Conservation (phyloP, 2,888 invertebrate species). For the Cepaea hortensis region DNA sequence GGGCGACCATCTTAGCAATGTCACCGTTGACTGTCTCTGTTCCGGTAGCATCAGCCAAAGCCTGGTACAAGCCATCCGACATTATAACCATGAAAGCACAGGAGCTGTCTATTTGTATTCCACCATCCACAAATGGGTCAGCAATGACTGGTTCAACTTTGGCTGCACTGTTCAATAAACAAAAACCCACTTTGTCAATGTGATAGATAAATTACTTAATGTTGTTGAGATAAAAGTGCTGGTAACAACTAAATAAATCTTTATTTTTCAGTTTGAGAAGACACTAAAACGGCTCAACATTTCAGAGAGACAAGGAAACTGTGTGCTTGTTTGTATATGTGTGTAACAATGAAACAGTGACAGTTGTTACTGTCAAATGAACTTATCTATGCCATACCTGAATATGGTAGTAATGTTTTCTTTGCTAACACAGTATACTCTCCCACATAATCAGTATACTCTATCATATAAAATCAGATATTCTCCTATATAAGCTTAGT, state of each 20-base stretch:
- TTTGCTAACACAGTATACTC: too few relatives aligned
- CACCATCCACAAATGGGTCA: slow-evolving; percentile 86
- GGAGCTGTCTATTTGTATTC: slow-evolving; percentile 86
- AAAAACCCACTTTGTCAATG: neutral
- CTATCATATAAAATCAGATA: too few relatives aligned
- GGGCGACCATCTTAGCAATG: slow-evolving; percentile 72
- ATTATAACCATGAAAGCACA: slow-evolving; percentile 89
- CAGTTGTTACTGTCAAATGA: too few relatives aligned
- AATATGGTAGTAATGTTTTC: too few relatives aligned
- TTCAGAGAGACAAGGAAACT: too few relatives aligned
- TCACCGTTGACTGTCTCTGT: slow-evolving; percentile 83
- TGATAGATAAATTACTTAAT: neutral
- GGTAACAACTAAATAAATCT: neutral
- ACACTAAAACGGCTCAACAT: too few relatives aligned
- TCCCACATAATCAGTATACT: too few relatives aligned
- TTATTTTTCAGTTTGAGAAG: neutral
- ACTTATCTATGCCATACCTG: too few relatives aligned
- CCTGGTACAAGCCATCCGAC: slow-evolving; percentile 89
- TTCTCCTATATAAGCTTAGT: too few relatives aligned
- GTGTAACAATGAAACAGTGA: too few relatives aligned
- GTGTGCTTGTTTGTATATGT: too few relatives aligned
- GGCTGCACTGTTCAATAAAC: slow-evolving; percentile 78
- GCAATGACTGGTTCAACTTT: slow-evolving; percentile 87
- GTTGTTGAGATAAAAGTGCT: neutral
- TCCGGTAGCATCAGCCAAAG: slow-evolving; percentile 86